Evolutionary conservation across 2,113 vertebrate species (phyloP).

Genomic region (Miniopterus natalensis): DNA sequence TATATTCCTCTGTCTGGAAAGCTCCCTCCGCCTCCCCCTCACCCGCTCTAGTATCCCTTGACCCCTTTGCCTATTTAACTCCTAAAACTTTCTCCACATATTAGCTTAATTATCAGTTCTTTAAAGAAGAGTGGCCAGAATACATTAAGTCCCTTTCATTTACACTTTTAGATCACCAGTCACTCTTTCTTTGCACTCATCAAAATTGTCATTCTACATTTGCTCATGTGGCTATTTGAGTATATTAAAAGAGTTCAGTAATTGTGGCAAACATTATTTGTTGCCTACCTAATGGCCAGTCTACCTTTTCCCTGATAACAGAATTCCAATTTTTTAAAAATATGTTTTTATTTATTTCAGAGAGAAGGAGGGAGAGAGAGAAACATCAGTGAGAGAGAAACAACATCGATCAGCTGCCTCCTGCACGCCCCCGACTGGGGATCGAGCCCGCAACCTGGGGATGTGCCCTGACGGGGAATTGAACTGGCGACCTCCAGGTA

Average conservation of each 20-base stretch:
- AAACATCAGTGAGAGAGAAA: no score
- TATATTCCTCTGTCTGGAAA: neutral
- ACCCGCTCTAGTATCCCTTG: neutral
- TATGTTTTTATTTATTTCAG: no score
- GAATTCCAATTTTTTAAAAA: neutral
- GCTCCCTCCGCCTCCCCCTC: neutral
- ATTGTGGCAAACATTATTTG: neutral
- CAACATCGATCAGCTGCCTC: no score
- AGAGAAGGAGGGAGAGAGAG: no score
- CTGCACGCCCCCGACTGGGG: no score
- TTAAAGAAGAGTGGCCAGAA: neutral
- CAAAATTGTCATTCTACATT: neutral
- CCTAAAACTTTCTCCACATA: neutral
- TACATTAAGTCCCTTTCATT: neutral
- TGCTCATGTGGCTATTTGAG: neutral
- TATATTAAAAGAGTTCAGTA: conserved; percentile 13
- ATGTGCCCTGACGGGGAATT: no score
- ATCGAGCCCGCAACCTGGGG: no score
- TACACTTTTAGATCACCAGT: neutral
- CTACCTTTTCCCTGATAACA: neutral
- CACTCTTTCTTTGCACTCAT: neutral
- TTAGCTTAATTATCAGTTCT: neutral
- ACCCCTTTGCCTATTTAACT: neutral
- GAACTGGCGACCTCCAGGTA: no score
- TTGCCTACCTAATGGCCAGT: neutral